phyloP scores from a whole-genome alignment of 2,888 invertebrate species.

The Deilephila porcellus region DNA sequence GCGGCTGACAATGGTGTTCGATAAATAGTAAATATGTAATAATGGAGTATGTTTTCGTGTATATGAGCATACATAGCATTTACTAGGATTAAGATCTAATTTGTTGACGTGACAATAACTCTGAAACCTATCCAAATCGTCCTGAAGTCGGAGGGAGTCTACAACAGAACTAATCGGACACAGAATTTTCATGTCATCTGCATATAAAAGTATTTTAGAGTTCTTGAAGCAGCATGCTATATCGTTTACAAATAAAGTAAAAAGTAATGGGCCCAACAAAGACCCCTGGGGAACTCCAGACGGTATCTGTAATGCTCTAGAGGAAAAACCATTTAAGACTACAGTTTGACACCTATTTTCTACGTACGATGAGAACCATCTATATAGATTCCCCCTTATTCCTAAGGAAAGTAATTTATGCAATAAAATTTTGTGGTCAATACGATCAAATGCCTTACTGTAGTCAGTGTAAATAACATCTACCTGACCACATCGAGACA shows the following conservation, averaged over 20 bases:
- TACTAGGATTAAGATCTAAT: too few relatives aligned
- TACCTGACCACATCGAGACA: constrained; percentile 20
- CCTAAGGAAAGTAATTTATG: constrained; percentile 2
- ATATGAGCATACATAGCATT: too few relatives aligned
- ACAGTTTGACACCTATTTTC: too few relatives aligned
- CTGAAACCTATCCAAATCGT: background rate
- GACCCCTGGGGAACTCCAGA: background rate
- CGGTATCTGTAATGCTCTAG: background rate
- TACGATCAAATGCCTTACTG: constrained; percentile 29
- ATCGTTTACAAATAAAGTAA: background rate
- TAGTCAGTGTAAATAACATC: constrained; percentile 32
- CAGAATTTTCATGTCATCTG: background rate
- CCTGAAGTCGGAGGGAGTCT: background rate
- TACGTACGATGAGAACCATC: background rate
- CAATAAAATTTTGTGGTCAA: constrained; percentile 4
- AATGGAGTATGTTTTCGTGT: too few relatives aligned
- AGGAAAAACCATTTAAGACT: too few relatives aligned
- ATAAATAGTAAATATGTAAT: too few relatives aligned
- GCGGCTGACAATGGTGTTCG: too few relatives aligned
- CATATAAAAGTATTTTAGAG: constrained; percentile 1
- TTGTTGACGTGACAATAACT: too few relatives aligned
- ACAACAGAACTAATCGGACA: background rate
- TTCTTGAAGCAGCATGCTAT: background rate
- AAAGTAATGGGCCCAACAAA: background rate
- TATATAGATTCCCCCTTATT: constrained; percentile 15